These are phyloP conservation scores for Heliothis peltigera DNA, from an alignment of 2,888 invertebrate genomes.

Conservation along the genomic window DNA sequence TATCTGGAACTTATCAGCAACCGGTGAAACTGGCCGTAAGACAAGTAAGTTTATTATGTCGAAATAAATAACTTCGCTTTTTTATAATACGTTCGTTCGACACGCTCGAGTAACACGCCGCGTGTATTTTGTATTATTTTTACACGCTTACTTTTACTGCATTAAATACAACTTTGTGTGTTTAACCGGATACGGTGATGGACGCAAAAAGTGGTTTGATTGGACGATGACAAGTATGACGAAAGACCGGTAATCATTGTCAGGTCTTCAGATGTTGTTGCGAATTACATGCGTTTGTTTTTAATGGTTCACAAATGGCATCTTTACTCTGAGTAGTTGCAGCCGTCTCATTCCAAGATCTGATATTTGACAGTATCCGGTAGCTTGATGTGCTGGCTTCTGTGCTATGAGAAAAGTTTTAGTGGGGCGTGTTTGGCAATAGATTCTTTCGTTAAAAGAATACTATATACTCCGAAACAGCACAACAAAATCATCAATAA, in stretches of 20 bases:
- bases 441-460: too few species aligned
- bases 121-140: conserved; percentile 40
- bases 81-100: conserved; percentile 48
- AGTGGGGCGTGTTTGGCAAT: too few species aligned
- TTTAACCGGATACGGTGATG: conserved; percentile 38
- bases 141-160: conserved; percentile 46
- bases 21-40: too few species aligned
- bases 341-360: not conserved
- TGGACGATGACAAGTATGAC: conserved; percentile 19
- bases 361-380: too few species aligned
- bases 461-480: too few species aligned
- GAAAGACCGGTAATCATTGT: conserved; percentile 28
- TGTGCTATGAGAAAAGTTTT: not conserved
- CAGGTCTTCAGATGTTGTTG: conserved; percentile 1
- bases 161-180: conserved; percentile 33
- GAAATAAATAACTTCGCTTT: conserved; percentile 53
- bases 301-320: not conserved
- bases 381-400: too few species aligned
- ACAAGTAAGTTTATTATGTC: conserved; percentile 5
- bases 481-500: too few species aligned
- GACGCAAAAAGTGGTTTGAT: conserved; percentile 47
- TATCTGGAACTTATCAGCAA: too few species aligned
- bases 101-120: conserved; percentile 52
- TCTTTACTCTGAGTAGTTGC: not conserved
- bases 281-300: conserved; percentile 1